Percentiles rank a stretch among this genome's conserved stretches.
phyloP scores from a whole-genome alignment of 2,113 vertebrate genomes.

The Ciconia stormi region DNA sequence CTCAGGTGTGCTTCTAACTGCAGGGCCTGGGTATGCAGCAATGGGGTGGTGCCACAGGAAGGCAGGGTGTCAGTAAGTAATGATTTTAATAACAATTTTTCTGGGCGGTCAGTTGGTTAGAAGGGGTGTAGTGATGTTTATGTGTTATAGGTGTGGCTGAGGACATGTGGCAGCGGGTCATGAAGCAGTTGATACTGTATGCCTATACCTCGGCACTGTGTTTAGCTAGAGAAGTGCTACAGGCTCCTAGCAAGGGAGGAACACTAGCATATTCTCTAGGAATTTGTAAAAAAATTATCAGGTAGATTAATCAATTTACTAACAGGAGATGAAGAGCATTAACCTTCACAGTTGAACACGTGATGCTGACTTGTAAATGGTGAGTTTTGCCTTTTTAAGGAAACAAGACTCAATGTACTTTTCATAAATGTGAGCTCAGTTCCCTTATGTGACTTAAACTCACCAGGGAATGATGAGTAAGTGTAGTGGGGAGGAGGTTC shows the following conservation, averaged over 20 bases:
- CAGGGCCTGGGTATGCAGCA: rapidly evolving
- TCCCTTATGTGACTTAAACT: not conserved
- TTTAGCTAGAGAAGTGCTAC: not conserved
- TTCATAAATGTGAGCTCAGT: not conserved
- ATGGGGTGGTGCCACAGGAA: not conserved
- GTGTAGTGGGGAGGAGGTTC: not conserved
- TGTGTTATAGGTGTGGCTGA: not conserved
- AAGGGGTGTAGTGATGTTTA: not conserved
- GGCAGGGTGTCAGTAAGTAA: not conserved
- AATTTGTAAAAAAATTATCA: not conserved
- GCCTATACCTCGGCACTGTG: not conserved
- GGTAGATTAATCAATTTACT: not conserved
- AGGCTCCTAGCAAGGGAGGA: not conserved
- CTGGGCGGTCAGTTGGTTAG: not conserved
- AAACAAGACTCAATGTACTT: not conserved
- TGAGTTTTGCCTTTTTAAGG: not conserved
- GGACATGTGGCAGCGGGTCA: rapidly evolving
- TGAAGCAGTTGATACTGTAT: not conserved
- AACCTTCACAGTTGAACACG: not conserved
- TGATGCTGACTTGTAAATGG: not conserved
- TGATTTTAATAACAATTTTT: not conserved
- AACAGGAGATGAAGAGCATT: not conserved
- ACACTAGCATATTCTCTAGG: not conserved
- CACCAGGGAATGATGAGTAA: not conserved
- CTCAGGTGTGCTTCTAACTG: rapidly evolving